Conservation (phyloP, 2,113 vertebrate species). For the Verasper variegatus region DNA sequence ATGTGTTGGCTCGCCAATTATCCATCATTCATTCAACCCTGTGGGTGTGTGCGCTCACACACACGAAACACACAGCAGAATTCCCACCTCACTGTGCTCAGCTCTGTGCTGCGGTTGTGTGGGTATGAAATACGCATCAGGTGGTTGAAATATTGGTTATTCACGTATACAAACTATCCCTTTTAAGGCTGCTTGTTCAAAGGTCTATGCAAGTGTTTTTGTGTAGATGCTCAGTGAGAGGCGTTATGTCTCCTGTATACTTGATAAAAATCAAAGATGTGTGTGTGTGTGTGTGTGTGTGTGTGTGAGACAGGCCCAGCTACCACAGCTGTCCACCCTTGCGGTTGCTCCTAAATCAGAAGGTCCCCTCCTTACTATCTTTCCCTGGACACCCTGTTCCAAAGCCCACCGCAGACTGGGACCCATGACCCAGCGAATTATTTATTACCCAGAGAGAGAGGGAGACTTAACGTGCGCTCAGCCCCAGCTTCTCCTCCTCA, state of each 20-base stretch:
- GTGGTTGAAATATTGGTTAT: constrained; percentile 13
- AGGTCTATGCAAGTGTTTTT: constrained; percentile 3
- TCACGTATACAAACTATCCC: background rate
- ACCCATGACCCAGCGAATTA: constrained; percentile 63
- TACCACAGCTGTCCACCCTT: constrained; percentile 64
- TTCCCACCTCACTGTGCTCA: background rate
- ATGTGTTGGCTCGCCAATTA: background rate
- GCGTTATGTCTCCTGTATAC: background rate
- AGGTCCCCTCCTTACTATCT: constrained; percentile 51
- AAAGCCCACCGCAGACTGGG: constrained; percentile 47
- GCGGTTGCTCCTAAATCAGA: constrained; percentile 74
- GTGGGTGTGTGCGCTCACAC: background rate
- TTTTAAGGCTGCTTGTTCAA: background rate
- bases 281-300: background rate
- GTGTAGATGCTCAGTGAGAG: background rate
- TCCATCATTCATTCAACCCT: constrained; percentile 2
- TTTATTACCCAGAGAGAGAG: constrained; percentile 55
- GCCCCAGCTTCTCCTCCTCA: constrained; percentile 57
- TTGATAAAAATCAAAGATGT: background rate
- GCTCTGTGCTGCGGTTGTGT: background rate
- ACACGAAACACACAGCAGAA: background rate
- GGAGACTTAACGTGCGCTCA: background rate
- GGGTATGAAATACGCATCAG: constrained; percentile 22
- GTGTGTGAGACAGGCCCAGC: constrained; percentile 36
- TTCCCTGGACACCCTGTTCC: constrained; percentile 65